phyloP scores from a whole-genome alignment of 30 jellyfish, hydroid and myxozoan species.

The Calvadosia cruxmelitensis region DNA sequence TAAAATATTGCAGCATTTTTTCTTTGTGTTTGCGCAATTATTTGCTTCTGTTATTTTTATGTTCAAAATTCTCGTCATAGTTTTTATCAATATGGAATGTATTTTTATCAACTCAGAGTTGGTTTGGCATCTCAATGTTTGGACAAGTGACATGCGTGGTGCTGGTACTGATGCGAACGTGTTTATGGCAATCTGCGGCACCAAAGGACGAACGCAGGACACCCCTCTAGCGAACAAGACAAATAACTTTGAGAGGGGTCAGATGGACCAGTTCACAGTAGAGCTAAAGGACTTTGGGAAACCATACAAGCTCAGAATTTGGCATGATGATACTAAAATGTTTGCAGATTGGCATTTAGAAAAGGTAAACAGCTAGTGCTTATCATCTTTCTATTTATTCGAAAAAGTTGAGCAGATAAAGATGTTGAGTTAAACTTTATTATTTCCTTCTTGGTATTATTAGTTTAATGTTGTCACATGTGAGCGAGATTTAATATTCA shows the following conservation, averaged over 20 bases:
- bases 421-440: too few species aligned
- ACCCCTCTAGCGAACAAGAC: conserved; percentile 46
- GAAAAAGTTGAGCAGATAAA: too few species aligned
- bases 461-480: too few species aligned
- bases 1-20: too few species aligned
- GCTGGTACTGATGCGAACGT: conserved; percentile 97
- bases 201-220: conserved; percentile 82
- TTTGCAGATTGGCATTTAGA: conserved; percentile 94
- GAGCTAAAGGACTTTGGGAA: conserved; percentile 81
- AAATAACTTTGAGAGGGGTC: conserved; percentile 86
- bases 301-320: conserved; percentile 75
- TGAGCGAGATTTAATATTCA: too few species aligned
- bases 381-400: too few species aligned
- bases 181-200: conserved; percentile 64
- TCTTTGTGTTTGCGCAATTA: too few species aligned
- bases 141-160: conserved; percentile 85
- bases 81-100: too few species aligned
- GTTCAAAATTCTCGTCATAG: too few species aligned
- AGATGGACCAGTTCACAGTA: conserved; percentile 57
- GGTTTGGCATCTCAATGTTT: conserved; percentile 67
- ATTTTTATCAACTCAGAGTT: too few species aligned
- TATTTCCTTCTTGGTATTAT: too few species aligned
- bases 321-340: conserved; percentile 90
- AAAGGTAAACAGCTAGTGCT: conserved; percentile 44
- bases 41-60: too few species aligned